These are phyloP conservation scores for human (Homo sapiens) DNA, from an alignment of 2,113 vertebrate species.

Conservation along the genomic window DNA sequence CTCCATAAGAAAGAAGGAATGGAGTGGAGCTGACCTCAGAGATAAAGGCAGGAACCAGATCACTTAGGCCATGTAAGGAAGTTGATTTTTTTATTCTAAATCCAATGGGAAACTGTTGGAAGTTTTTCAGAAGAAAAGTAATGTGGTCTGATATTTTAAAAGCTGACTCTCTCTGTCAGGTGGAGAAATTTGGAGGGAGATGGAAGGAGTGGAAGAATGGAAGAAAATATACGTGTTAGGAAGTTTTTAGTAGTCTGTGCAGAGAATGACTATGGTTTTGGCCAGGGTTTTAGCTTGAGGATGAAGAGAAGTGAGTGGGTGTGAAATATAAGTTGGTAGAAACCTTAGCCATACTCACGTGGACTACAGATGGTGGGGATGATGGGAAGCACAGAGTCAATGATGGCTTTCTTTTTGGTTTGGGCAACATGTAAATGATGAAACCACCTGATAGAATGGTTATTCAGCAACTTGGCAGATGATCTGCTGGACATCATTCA, in stretches of 20 bases:
- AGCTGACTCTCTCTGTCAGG: background rate
- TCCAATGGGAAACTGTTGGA: background rate
- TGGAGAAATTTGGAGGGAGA: fast-evolving
- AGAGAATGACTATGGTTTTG: background rate
- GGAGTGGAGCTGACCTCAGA: fast-evolving
- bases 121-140: background rate
- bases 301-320: fast-evolving
- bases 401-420: background rate
- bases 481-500: background rate
- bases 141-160: background rate
- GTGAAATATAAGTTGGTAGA: background rate
- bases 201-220: background rate
- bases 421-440: background rate
- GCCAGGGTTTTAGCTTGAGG: background rate
- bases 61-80: background rate
- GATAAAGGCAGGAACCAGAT: background rate
- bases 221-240: background rate
- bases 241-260: background rate
- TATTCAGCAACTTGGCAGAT: background rate
- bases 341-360: too few relatives aligned
- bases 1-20: background rate
- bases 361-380: fast-evolving
- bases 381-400: fast-evolving
- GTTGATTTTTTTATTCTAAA: background rate
- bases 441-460: background rate